These are phyloP conservation scores for Drosophila lowei DNA, from an alignment of 1,140 invertebrate genomes.

Conservation along the genomic window DNA sequence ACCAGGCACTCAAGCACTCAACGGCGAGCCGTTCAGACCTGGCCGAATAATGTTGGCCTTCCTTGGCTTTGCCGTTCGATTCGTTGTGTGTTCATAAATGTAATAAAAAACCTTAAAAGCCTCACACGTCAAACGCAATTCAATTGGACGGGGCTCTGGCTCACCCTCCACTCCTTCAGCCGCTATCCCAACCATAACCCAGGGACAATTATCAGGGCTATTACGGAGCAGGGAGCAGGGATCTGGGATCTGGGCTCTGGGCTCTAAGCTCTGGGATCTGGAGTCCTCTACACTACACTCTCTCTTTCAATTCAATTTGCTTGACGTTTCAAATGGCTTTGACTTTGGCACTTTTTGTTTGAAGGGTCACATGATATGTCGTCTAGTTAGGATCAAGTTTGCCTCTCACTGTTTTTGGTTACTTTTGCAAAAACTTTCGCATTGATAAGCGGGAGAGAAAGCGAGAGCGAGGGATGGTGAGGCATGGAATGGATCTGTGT, in stretches of 20 bases:
- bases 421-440: slow-evolving; percentile 54
- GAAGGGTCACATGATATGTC: slow-evolving; percentile 60
- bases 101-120: slow-evolving; percentile 80
- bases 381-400: slow-evolving; percentile 54
- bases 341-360: slow-evolving; percentile 47
- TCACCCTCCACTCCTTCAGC: too few species aligned
- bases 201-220: slow-evolving; percentile 55
- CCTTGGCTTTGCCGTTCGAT: neutral
- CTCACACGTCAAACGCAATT: slow-evolving; percentile 72
- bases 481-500: slow-evolving; percentile 8
- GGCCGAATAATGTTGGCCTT: slow-evolving; percentile 1
- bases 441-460: slow-evolving; percentile 39
- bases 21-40: too few species aligned
- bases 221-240: slow-evolving; percentile 15
- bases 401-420: slow-evolving; percentile 36
- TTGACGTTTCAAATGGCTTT: slow-evolving; percentile 61
- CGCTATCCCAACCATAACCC: slow-evolving; percentile 25
- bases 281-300: slow-evolving; percentile 15
- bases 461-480: neutral
- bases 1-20: slow-evolving; percentile 27
- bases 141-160: slow-evolving; percentile 36
- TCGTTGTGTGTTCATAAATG: slow-evolving; percentile 53
- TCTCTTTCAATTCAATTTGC: slow-evolving; percentile 51
- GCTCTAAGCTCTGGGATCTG: slow-evolving; percentile 6
- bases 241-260: neutral